These are phyloP conservation scores for Echinops telfairi DNA, from an alignment of 2,113 vertebrate genomes.

Conservation along the genomic window DNA sequence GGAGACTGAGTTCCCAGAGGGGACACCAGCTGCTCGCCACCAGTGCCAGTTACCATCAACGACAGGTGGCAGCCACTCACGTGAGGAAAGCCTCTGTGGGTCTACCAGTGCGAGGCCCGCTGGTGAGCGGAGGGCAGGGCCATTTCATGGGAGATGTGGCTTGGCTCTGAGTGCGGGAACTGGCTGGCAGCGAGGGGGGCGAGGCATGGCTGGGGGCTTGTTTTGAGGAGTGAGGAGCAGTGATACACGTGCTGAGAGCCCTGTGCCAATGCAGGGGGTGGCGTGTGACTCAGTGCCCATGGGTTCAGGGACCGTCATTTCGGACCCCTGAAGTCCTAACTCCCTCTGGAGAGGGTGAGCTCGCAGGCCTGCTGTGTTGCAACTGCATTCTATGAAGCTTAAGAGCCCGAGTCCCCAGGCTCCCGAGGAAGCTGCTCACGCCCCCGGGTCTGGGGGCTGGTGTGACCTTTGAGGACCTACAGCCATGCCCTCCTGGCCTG, in stretches of 20 bases:
- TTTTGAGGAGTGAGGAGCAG: not conserved
- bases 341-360: too few species aligned
- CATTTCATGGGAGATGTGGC: not conserved
- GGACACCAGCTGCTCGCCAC: not conserved
- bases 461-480: not conserved
- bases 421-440: not conserved
- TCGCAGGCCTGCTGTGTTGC: constrained; percentile 66
- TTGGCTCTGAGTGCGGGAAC: not conserved
- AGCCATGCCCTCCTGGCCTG: too few species aligned
- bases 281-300: constrained; percentile 58
- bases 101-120: not conserved
- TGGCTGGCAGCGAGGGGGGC: not conserved
- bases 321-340: constrained; percentile 71
- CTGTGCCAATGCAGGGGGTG: constrained; percentile 30
- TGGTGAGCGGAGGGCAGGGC: not conserved
- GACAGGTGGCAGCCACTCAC: too few species aligned
- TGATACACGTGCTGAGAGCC: not conserved
- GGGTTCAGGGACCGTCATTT: constrained; percentile 75
- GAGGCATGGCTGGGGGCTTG: not conserved
- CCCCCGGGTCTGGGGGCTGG: not conserved
- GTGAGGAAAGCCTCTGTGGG: too few species aligned
- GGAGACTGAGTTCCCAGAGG: not conserved
- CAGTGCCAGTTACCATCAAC: too few species aligned
- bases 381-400: constrained; percentile 54
- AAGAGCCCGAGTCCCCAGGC: not conserved